phyloP scores from a whole-genome alignment of 64 coral and sea anemone species.

The Montipora sp. region DNA sequence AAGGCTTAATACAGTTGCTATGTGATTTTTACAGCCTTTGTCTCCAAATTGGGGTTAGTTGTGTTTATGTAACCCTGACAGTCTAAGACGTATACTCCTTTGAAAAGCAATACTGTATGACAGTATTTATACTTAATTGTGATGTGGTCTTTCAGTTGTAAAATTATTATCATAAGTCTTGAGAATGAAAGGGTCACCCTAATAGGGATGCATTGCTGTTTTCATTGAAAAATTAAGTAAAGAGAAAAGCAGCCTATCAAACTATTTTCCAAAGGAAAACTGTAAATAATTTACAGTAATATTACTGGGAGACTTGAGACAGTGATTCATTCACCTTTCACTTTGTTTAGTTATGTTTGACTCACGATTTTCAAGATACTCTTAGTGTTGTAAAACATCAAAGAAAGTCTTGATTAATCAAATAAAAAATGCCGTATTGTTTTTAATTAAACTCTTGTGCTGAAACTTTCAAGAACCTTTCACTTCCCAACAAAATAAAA shows the following conservation, averaged over 20 bases:
- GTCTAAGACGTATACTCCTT: too few relatives aligned
- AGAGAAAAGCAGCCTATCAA: background rate
- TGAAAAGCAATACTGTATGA: too few relatives aligned
- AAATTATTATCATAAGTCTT: background rate
- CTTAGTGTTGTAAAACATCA: background rate
- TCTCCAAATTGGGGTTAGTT: background rate
- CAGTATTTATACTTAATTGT: too few relatives aligned
- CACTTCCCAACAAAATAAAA: too few relatives aligned
- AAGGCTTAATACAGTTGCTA: background rate
- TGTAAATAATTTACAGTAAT: background rate
- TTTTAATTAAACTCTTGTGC: too few relatives aligned
- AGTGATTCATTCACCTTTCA: background rate
- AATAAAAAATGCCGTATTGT: background rate
- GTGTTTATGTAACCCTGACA: background rate
- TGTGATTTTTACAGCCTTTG: background rate
- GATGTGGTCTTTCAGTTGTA: background rate
- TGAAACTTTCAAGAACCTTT: too few relatives aligned
- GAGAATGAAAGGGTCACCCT: background rate
- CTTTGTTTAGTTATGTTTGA: background rate
- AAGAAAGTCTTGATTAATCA: background rate
- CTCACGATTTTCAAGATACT: background rate
- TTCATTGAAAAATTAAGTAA: background rate
- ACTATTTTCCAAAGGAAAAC: background rate
- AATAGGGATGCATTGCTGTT: background rate
- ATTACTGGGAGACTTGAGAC: background rate